Evolutionary conservation across 2,797 vertebrate species (phyloP), one percentile per base, ranked within the genome.

Genomic region (Dermochelys coriacea): DNA sequence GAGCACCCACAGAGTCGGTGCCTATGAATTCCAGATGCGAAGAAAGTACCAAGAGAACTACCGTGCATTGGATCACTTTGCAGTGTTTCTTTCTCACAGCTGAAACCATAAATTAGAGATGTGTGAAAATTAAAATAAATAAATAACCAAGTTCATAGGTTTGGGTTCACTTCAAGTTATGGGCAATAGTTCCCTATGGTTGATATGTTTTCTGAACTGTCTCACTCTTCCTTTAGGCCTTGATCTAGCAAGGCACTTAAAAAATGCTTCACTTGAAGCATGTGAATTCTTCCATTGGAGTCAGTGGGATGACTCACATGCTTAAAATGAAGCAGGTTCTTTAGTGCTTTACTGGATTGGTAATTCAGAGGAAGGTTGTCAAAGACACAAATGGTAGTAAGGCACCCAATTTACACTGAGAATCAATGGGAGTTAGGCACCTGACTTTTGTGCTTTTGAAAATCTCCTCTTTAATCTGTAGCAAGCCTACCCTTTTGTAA

Each of bases 41-140:
- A 87, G 93, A 96, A 97, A 96, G 83, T 94, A 97, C 82, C 93
- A 97, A 79, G 90, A 98, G 88, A 95, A 88, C 89, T 83, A 93
- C 93, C 83, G 96, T 95, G 93, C 77, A 12, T 91, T 84, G 97
- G 90, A 29, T 90, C 94, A 85, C 86, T 85, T 85, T 93, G 82
- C 78, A 90, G 95, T 95, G 96, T 94, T 94, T 96, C 93, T 96
- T 91, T 95, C 52, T 94, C 91, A 84, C 94, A 96, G 95, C 71
- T 92, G 61, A 94, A 85, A 82, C 96, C 93, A 96, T 93, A 94
- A 97, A 91, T 89, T 96, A 94, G 68, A 90, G 89, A 85, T 94
- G 45, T 93, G 84, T 91, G 61, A 89, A 95, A 97, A 97, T 84
- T 93, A 95, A 95, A 95, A 77, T 87, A 95, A 96, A 96, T 90